Base-by-base conservation (phyloP, 2,113 vertebrate genomes). In the Chitala chitala region DNA sequence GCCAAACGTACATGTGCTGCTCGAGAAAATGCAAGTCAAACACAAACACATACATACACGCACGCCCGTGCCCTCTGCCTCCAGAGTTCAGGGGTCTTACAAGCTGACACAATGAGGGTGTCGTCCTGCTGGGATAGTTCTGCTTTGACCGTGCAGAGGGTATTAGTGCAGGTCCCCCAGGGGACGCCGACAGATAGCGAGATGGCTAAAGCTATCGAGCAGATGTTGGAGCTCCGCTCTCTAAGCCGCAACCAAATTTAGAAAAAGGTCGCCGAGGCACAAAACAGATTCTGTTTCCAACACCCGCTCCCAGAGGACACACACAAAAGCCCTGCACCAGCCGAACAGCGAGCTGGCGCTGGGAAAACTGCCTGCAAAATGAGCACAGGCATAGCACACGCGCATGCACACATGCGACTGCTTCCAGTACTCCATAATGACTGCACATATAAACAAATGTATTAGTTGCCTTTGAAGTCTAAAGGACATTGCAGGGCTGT, bases 211-310 rank as follows among this genome's bases (percentile, higher is more conserved):
- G 81, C 77, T 71, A 29, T 82, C 75, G 53, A 54, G 56, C 74
- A 75, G 78, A 77, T 81, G 81, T 84, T 80, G 63, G 75, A 81
- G 78, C 77, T 79, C 74, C 75, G 76, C 71, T 83, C 82, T 83
- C 72, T 82, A 79, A 84, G 84, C 79, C 56, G 12, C 24, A 6
- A n/a, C 58, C 81, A 83, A 80, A 78, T 81, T 73, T 74, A 83
- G 75, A 72, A 86, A n/a, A 87, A 88, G 84, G 86, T 83, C 85
- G 83, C 72, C 38, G 74, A 69, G 74, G 54, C 68, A 51, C 74
- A 46, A 80, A 81, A 80, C 84, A 76, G 82, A 85, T 81, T 83
- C 77, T 74, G 79, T 79, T 79, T 83, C 83, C 70, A 70, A 78
- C 76, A 80, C 71, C 80, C 80, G 29, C 58, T 85, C 82, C 81